Base-by-base conservation (phyloP, 2,113 vertebrate genomes). In the Notiomystis cincta region DNA sequence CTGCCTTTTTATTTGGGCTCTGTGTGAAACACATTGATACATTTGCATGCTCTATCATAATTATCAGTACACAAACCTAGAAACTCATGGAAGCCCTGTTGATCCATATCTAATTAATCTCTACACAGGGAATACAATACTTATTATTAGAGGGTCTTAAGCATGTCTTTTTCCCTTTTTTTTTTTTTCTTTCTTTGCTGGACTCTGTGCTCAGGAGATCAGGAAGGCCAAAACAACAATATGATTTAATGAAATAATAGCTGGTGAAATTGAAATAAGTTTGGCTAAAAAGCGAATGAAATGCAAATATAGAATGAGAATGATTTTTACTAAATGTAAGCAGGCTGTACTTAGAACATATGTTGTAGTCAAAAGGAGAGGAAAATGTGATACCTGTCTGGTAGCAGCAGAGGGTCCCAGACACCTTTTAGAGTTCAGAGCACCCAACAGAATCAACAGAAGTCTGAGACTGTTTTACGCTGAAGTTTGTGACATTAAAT, bases 301-400 rank as follows among this genome's bases (percentile, higher is more conserved):
- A 97, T 96, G 95, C 38, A 96, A 95, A 87, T 88, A 71, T 60
- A 91, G 87, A 96, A 89, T 95, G 87, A 89, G 88, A 97, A 87
- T 93, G 89, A 76, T 86, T 96, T 95, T 96, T 94, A 93, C 82
- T 92, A 94, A 96, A 94, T 91, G 93, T 96, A 95, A 97, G 78
- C 87, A 96, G 92, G 56, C 92, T 95, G 95, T 95, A 92, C 87
- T 97, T 96, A 67, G 76, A 98, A 96, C 84, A 96, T 94, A 93
- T 97, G 95, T 94, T 92, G 87, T 94, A 96, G 96, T 97, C 78
- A 93, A 91, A 93, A 97, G 90, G 65, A 96, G 90, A 97, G 54
- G 42, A 97, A 98, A 97, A 97, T 86, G 95, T 97, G 96, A 95
- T 97, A 93, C 97, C 94, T 98, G 95, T 91, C 92, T 91, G 93